Evolutionary conservation across 1,140 invertebrate genomes (phyloP), one percentile per base, ranked within the genome.

Genomic region (Panagrolaimus sp.): DNA sequence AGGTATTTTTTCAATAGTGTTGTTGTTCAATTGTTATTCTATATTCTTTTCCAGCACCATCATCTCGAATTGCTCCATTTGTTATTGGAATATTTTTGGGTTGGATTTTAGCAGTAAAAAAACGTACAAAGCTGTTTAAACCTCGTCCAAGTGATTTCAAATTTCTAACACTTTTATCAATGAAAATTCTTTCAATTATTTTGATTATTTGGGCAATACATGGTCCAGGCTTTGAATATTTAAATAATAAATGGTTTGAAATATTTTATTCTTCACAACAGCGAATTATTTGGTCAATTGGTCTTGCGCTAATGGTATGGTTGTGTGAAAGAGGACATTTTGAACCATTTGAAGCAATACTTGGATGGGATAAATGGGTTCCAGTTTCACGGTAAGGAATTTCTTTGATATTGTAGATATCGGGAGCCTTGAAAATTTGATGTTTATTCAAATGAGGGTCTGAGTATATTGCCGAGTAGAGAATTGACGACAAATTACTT

Each of bases 281-380:
- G 9, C 8, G 51, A 53, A 9, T 53, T 23, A 7, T 27, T 53
- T 53, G 51, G 51, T 20, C 51, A 9, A n/a, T 53, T 20, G 51
- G 51, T 9, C 51, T 53, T 53, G 51, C 51, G 11, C 16, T 53
- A 27, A 23, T 53, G 51, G 51, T 53, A 1, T 53, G 51, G 51
- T 11, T 20, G n/a, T 53, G 8, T n/a, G 51, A 53, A 20, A 20
- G 51, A 9, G 51, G 51, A 53, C 51, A 53, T 53, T 53, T 53
- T 20, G 51, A 53, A 27, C 51, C 51, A 1, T n/a, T 53, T 53
- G 51, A n/a, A 1, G 20, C 20, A 9, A 53, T 53, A n/a, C 27
- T 53, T 20, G 7, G 51, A 20, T 53, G 51, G 51, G 27, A 27
- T 53, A 20, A 53, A 9, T 53, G 51, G 51, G 27, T n/a, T n/a